Percentiles rank a stretch among this genome's conserved stretches.
Conservation (phyloP, 2,888 invertebrate genomes). For the Diloba caeruleocephala region DNA sequence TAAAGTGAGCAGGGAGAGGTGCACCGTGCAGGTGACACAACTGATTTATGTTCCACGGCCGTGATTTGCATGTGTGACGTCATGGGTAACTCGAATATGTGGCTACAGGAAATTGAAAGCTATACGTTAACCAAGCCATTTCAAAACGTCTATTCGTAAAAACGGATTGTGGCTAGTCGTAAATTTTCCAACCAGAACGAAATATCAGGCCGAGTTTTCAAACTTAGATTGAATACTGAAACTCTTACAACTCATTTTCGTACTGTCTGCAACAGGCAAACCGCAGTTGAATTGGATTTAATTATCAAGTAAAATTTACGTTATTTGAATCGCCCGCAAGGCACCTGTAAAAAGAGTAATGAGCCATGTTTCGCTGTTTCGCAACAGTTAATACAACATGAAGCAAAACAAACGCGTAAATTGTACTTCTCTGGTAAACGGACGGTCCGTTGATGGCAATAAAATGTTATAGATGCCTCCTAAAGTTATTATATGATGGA, state of each 20-base stretch:
- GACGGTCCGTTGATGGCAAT: too few relatives aligned
- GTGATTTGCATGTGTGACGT: constrained; percentile 56
- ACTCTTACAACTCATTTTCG: not conserved
- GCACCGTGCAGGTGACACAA: constrained; percentile 9
- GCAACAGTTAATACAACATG: constrained; percentile 2
- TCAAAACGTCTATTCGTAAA: constrained; percentile 17
- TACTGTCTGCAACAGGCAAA: not conserved
- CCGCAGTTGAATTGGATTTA: constrained; percentile 1
- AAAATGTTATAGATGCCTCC: constrained; percentile 6
- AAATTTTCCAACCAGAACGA: constrained; percentile 6
- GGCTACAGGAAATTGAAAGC: constrained; percentile 61
- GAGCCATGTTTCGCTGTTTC: constrained; percentile 14
- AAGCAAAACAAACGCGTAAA: constrained; percentile 1
- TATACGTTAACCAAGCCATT: constrained; percentile 37
- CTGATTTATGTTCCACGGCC: constrained; percentile 52
- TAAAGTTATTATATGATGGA: too few relatives aligned
- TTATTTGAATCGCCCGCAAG: constrained; percentile 7
- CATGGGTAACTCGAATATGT: constrained; percentile 34
- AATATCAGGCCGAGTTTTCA: not conserved
- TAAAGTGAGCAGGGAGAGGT: constrained; percentile 21
- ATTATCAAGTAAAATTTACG: constrained; percentile 10
- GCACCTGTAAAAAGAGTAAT: constrained; percentile 8
- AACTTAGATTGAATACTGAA: not conserved
- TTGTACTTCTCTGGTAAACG: constrained; percentile 11
- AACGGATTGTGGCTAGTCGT: constrained; percentile 3